Percentiles rank a stretch among this genome's conserved stretches.
Evolutionary conservation across 2,888 invertebrate genomes (phyloP).

Genomic region (Nephrotoma guestfalica): DNA sequence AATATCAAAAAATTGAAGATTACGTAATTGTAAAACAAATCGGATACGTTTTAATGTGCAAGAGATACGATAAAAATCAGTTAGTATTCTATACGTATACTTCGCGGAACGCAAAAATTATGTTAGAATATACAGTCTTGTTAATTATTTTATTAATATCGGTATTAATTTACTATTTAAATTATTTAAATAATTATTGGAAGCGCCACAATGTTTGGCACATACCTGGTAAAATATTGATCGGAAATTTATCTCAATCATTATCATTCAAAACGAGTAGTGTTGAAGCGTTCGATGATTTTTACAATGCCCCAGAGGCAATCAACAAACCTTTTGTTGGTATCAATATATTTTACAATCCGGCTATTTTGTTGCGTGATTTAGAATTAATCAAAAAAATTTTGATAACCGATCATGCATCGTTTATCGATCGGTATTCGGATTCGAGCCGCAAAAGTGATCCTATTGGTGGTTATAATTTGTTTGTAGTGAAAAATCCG

Average conservation of each 20-base stretch:
- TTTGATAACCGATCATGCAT: background rate
- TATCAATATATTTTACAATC: conserved; percentile 6
- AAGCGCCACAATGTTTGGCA: conserved; percentile 26
- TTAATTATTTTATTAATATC: background rate
- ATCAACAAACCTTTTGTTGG: background rate
- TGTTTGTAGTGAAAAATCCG: background rate
- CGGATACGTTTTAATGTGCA: too few species aligned
- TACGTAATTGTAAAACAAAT: background rate
- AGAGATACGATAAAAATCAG: background rate
- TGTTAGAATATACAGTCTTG: background rate
- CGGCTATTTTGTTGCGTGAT: conserved; percentile 14
- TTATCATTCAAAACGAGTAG: conserved; percentile 21
- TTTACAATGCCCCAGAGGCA: conserved; percentile 21
- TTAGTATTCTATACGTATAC: background rate
- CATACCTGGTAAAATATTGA: conserved; percentile 26
- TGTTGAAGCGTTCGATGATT: conserved; percentile 23
- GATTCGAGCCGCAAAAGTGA: background rate
- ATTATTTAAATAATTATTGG: conserved; percentile 19
- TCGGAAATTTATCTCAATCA: conserved; percentile 30
- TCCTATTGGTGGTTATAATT: background rate
- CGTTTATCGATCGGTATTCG: background rate
- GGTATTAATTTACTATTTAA: background rate
- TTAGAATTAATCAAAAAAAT: background rate
- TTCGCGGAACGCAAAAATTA: background rate
- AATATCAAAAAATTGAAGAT: background rate